Conservation (phyloP, 2,797 vertebrate genomes). For the Megalops cyprinoides region DNA sequence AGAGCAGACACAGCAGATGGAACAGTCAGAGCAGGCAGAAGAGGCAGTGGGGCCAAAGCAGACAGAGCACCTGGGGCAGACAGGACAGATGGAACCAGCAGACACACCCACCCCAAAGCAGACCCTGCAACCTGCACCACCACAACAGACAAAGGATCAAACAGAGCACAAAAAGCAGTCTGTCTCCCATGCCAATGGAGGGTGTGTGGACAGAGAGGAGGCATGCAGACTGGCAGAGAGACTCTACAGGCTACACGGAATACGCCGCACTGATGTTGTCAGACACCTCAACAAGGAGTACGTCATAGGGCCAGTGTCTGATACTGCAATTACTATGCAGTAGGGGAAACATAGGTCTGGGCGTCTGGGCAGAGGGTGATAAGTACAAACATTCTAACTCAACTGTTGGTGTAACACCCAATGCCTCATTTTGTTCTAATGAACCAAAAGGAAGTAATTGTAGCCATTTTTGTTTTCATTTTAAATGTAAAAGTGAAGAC, state of each 20-base stretch:
- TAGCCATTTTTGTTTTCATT: background rate
- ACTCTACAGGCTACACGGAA: constrained; percentile 80
- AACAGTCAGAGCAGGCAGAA: constrained; percentile 36
- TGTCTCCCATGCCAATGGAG: constrained; percentile 57
- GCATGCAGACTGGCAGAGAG: constrained; percentile 72
- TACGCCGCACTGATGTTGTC: constrained; percentile 85
- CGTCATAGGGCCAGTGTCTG: constrained; percentile 44
- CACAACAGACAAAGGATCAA: constrained; percentile 44
- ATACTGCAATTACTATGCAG: too few species aligned
- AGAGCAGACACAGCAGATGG: constrained; percentile 26
- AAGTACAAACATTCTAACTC: background rate
- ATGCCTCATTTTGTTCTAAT: background rate
- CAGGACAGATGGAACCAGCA: constrained; percentile 22
- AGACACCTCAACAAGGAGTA: constrained; percentile 90
- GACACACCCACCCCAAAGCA: too few species aligned
- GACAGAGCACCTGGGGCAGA: too few species aligned
- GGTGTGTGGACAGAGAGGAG: constrained; percentile 62
- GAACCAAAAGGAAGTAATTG: background rate
- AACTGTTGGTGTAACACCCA: background rate
- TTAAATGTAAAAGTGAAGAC: constrained; percentile 4
- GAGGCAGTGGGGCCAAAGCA: constrained; percentile 34
- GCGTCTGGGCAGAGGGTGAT: background rate
- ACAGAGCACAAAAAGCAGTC: constrained; percentile 28
- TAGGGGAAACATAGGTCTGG: background rate
- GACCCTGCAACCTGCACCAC: background rate